A percentile compares a stretch with the other conserved stretches of the same genome.
These are phyloP conservation scores for Sminthurides aquaticus DNA, from an alignment of 2,888 invertebrate genomes.

Conservation along the genomic window DNA sequence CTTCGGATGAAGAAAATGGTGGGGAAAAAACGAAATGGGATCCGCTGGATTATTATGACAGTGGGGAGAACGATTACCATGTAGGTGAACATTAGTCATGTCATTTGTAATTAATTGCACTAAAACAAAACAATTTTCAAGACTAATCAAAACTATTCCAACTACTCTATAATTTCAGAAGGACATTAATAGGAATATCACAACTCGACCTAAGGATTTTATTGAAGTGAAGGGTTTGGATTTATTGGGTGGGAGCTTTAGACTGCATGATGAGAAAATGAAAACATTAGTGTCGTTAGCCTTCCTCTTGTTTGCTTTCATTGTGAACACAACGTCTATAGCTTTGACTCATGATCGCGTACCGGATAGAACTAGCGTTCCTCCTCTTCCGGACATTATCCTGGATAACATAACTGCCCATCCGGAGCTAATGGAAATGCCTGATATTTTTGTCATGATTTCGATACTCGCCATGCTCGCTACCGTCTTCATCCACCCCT, in stretches of 20 bases:
- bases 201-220: not conserved
- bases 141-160: not conserved
- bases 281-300: conserved; percentile 44
- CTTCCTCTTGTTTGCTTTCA: conserved; percentile 35
- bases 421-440: conserved; percentile 48
- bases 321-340: conserved; percentile 43
- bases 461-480: conserved; percentile 45
- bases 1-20: not conserved
- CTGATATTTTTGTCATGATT: conserved; percentile 49
- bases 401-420: conserved; percentile 47
- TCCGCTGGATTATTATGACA: not conserved
- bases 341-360: conserved; percentile 49
- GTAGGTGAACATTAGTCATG: not conserved
- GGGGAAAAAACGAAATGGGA: not conserved
- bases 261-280: conserved; percentile 41
- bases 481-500: conserved; percentile 47
- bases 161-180: not conserved
- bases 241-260: not conserved
- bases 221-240: not conserved
- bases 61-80: not conserved
- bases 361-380: conserved; percentile 45
- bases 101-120: not conserved
- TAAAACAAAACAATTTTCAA: no score
- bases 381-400: conserved; percentile 49
- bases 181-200: not conserved